Evolutionary conservation across 2,888 invertebrate genomes (phyloP), one percentile per base, ranked within the genome.

Genomic region (Papilio demoleus): DNA sequence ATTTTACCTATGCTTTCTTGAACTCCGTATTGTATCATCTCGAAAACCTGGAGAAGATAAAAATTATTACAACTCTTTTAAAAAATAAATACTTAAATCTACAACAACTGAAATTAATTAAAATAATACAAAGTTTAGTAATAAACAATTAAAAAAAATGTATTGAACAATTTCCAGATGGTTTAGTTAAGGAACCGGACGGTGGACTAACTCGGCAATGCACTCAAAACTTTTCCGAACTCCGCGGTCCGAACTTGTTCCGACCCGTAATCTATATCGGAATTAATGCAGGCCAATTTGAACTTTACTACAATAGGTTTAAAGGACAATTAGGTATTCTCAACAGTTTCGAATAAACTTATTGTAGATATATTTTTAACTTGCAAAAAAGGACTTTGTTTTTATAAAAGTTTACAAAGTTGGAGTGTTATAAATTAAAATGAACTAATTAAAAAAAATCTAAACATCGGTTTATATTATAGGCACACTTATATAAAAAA

Each of bases 391-490:
- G n/a, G 47, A 24, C 31, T 47, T 63, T 80, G 77, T 77, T 78
- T 80, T 79, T 81, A 81, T 80, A 79, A 77, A 78, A 79, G 81
- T 75, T 70, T 47, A 75, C 79, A 72, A 42, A 67, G 42, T 58
- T 68, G 14, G 14, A 58, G 34, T 61, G 24, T 63, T 63, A 19
- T 62, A 47, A 68, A 58, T 68, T 34, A 17, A 62, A 61, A 62
- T 42, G 42, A 53, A 61, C 31, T 1, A n/a, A n/a, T 2, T 56
- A 27, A 53, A 14, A 27, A 50, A 6, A 22, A 14, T 5, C 24
- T 22, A 11, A 24, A 24, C 1, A 24, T 4, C 12, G 6, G 14
- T n/a, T 24, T 50, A 2, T n/a, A 14, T 27, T 24, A n/a, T 8
- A 24, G 1, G 2, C 8, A 27, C 14, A 24, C 6, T 14, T 24